These are phyloP conservation scores for Sebastes elongatus DNA, from an alignment of 2,797 vertebrate species.

Conservation along the genomic window DNA sequence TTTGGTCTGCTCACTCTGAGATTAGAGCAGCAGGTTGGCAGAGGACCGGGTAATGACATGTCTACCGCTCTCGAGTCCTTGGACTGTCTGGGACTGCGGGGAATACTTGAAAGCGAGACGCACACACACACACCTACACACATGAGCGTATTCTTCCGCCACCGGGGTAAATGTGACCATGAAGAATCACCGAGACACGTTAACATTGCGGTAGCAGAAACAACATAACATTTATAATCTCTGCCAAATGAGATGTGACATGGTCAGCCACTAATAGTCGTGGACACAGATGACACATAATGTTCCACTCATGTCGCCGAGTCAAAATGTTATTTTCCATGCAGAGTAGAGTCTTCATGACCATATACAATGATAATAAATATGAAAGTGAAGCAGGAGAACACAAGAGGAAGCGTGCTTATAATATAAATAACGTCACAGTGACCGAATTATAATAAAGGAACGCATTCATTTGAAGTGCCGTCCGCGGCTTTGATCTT, in stretches of 20 bases:
- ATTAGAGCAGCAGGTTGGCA: slow-evolving; percentile 78
- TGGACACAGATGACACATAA: slow-evolving; percentile 48
- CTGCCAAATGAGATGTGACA: slow-evolving; percentile 65
- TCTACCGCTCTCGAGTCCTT: slow-evolving; percentile 75
- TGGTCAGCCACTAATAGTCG: slow-evolving; percentile 51
- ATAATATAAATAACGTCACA: background rate
- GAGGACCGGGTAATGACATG: slow-evolving; percentile 79
- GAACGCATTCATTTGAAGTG: background rate
- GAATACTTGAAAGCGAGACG: slow-evolving; percentile 48
- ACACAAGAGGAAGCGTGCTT: background rate
- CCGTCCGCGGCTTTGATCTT: background rate
- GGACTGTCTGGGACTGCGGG: slow-evolving; percentile 71
- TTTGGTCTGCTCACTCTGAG: slow-evolving; percentile 76
- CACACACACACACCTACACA: slow-evolving; percentile 15
- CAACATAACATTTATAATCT: slow-evolving; percentile 50
- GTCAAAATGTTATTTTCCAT: slow-evolving; percentile 39
- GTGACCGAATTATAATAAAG: background rate
- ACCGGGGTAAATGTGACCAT: slow-evolving; percentile 35
- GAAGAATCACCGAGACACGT: slow-evolving; percentile 34
- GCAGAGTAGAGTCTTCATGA: slow-evolving; percentile 1
- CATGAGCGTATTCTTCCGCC: slow-evolving; percentile 11
- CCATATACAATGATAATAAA: slow-evolving; percentile 6
- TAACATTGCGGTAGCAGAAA: slow-evolving; percentile 52
- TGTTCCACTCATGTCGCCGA: slow-evolving; percentile 37
- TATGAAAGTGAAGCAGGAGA: background rate